Conservation (phyloP, 53 echinoderm and acorn worm genomes). For the Arbacia lixula region DNA sequence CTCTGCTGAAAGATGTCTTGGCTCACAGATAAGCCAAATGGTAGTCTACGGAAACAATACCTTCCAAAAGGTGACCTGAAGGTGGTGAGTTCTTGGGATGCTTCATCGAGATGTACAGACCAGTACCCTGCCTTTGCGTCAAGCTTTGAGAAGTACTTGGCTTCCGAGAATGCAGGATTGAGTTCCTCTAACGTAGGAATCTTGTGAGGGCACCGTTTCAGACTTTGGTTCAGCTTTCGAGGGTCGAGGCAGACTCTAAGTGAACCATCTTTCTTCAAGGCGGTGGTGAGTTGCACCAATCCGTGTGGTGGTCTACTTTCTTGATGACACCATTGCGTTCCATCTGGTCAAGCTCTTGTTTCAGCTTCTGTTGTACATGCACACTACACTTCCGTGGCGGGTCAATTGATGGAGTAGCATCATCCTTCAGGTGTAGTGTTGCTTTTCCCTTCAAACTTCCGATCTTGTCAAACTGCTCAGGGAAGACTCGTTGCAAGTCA, state of each 20-base stretch:
- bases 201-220: slow-evolving; percentile 9
- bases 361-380: slow-evolving; percentile 16
- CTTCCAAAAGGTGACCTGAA: slow-evolving; percentile 58
- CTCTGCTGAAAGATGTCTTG: slow-evolving; percentile 62
- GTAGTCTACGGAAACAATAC: slow-evolving; percentile 26
- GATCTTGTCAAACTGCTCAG: slow-evolving; percentile 60
- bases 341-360: slow-evolving; percentile 51
- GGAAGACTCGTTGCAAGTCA: slow-evolving; percentile 6
- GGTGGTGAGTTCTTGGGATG: slow-evolving; percentile 55
- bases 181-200: slow-evolving; percentile 50
- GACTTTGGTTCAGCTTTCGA: slow-evolving; percentile 28
- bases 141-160: slow-evolving; percentile 55
- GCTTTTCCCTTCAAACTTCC: slow-evolving; percentile 46
- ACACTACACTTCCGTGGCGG: slow-evolving; percentile 56
- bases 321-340: slow-evolving; percentile 33
- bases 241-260: slow-evolving; percentile 62
- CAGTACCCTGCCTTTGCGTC: slow-evolving; percentile 67
- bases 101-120: slow-evolving; percentile 51
- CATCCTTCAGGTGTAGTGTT: slow-evolving; percentile 3
- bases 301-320: slow-evolving; percentile 35
- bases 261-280: slow-evolving; percentile 54
- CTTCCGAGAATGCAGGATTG: slow-evolving; percentile 45
- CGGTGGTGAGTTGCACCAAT: slow-evolving; percentile 62
- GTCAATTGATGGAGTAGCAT: slow-evolving; percentile 42
- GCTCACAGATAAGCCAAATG: slow-evolving; percentile 30